phyloP scores from a whole-genome alignment of 2,113 vertebrate genomes.

The Hyaena hyaena region DNA sequence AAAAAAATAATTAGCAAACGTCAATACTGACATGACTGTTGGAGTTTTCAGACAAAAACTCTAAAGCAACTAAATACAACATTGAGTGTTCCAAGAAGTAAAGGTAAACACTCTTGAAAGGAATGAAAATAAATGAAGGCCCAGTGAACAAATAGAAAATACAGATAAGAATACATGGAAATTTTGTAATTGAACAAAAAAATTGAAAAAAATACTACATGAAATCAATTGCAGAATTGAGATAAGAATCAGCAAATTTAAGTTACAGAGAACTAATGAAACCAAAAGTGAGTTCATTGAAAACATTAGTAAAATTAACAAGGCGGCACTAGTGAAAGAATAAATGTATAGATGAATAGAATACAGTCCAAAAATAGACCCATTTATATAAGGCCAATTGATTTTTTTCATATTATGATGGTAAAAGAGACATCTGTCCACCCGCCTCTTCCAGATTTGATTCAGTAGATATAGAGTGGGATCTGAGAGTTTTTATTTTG shows the following conservation, averaged over 20 bases:
- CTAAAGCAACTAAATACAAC: neutral
- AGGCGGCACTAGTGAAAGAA: neutral
- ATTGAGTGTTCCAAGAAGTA: neutral
- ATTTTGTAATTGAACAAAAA: neutral
- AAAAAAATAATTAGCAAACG: neutral
- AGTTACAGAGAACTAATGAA: neutral
- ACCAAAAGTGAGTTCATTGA: neutral
- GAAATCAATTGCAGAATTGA: neutral
- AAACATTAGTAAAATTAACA: constrained; percentile 11
- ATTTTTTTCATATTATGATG: neutral
- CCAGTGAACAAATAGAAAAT: neutral
- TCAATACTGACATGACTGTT: neutral
- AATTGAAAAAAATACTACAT: neutral
- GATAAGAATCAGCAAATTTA: neutral
- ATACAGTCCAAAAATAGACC: neutral
- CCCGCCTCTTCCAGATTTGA: neutral
- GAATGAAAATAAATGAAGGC: neutral
- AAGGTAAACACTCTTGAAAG: neutral
- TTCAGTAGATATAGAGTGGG: neutral
- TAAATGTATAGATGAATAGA: neutral
- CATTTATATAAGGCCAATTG: neutral
- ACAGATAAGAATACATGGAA: neutral
- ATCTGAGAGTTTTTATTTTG: neutral
- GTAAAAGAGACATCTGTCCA: neutral
- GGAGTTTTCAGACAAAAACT: neutral